Evolutionary conservation across 2,888 invertebrate genomes (phyloP), one percentile per base, ranked within the genome.

Genomic region (Torymus tubicola): DNA sequence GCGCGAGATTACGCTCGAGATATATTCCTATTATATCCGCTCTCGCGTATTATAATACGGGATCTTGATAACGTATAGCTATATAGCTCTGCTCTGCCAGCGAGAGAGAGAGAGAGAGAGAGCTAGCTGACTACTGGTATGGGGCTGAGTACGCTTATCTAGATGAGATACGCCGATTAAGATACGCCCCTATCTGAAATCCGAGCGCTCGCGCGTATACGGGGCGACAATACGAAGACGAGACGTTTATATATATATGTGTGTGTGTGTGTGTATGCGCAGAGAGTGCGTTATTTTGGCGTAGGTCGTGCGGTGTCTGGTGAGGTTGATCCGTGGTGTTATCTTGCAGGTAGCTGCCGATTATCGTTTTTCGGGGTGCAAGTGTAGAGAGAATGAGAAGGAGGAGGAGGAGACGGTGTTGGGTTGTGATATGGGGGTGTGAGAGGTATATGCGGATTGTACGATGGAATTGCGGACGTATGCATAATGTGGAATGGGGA

Each of bases 111-210:
- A 64, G 70, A 42, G 18, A 42, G 61, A 84, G 85, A 85, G 87
- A 64, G 68, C 84, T 85, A 85, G 87, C 65, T 85, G 86, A 86
- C 90, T 90, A 90, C 89, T 87, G 89, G 89, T 90, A 87, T 84
- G 84, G 84, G 84, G 18, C 74, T 61, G n/a, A 21, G 82, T 21
- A n/a, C n/a, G 83, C 85, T 86, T 87, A 90, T 90, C 90, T 89
- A 87, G 90, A 90, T 90, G 88, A 90, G 90, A 90, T 90, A 89
- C 85, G 86, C 82, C 87, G 88, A 88, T 89, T 87, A 87, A 90
- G 89, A 89, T 90, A 88, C 87, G 86, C 86, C 86, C 86, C 85
- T 85, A 78, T 81, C 81, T 87, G 87, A 88, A 89, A 89, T 88
- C 86, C 86, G 86, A 87, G 74, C 68, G 70, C 24, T n/a, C 13